These are phyloP conservation scores for Cydia splendana DNA, from an alignment of 1,140 invertebrate species.

Conservation along the genomic window DNA sequence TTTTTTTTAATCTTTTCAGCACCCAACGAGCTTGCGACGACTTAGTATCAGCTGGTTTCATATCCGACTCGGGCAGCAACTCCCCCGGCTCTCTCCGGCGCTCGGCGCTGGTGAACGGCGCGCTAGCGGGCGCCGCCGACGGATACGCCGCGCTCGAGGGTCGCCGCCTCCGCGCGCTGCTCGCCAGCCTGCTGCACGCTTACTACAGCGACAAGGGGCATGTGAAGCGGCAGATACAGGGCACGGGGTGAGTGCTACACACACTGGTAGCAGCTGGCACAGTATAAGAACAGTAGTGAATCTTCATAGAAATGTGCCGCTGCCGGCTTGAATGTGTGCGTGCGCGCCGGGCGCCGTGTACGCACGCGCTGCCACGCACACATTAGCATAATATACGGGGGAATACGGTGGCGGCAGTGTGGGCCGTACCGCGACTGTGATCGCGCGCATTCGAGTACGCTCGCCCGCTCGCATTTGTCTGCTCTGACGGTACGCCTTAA, in stretches of 20 bases:
- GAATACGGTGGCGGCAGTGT: no score
- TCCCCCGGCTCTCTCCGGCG: conserved; percentile 63
- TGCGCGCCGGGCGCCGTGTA: no score
- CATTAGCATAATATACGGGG: no score
- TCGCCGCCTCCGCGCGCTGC: conserved; percentile 56
- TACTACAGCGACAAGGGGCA: conserved; percentile 98
- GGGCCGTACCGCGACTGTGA: no score
- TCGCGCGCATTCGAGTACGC: no score
- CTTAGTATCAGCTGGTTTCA: conserved; percentile 63
- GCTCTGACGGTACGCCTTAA: no score
- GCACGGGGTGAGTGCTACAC: conserved; percentile 75
- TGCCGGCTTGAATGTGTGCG: no score
- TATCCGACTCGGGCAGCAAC: conserved; percentile 59
- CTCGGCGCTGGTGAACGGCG: conserved; percentile 69
- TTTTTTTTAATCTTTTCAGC: conserved; percentile 38
- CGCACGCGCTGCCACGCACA: no score
- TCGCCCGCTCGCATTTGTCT: no score
- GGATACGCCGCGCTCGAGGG: conserved; percentile 67
- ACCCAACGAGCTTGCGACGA: conserved; percentile 74
- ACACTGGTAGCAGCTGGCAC: conserved; percentile 62
- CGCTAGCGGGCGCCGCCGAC: conserved; percentile 68
- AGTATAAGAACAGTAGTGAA: no score
- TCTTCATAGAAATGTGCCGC: no score
- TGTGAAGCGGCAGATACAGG: conserved; percentile 91
- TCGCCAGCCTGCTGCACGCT: conserved; percentile 85